These are phyloP conservation scores for Papilio glaucus DNA, from an alignment of 1,140 invertebrate genomes.

Conservation along the genomic window DNA sequence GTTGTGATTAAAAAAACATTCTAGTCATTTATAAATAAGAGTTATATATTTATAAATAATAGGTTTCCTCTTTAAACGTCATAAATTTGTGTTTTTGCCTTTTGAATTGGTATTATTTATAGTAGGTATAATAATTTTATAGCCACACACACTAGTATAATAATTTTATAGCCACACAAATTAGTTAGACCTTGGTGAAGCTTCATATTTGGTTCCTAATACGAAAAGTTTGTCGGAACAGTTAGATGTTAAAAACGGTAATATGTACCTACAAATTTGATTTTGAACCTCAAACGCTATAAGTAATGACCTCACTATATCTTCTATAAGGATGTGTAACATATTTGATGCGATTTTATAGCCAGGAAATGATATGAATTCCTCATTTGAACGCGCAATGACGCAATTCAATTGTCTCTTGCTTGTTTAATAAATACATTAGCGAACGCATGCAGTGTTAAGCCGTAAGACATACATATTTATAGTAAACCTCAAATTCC, in stretches of 20 bases:
- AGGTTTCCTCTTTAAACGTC: too few species aligned
- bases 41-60: too few species aligned
- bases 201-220: not conserved
- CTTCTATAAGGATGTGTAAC: conserved; percentile 7
- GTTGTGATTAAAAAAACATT: too few species aligned
- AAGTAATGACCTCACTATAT: not conserved
- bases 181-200: not conserved
- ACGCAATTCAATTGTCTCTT: conserved; percentile 20
- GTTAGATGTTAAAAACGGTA: not conserved
- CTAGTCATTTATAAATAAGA: too few species aligned
- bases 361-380: conserved; percentile 16
- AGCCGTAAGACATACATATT: conserved; percentile 1
- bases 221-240: not conserved
- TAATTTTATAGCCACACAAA: not conserved
- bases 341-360: conserved; percentile 9
- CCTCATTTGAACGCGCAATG: conserved; percentile 6
- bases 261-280: conserved; percentile 1
- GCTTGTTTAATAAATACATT: conserved; percentile 11
- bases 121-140: not conserved
- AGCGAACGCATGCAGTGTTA: not conserved
- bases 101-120: too few species aligned
- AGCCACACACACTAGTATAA: not conserved
- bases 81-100: too few species aligned
- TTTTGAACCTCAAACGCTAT: not conserved
- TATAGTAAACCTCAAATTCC: conserved; percentile 10